Percentiles rank a stretch among this genome's conserved stretches.
These are phyloP conservation scores for Ceramica pisi DNA, from an alignment of 2,888 invertebrate genomes.

Conservation along the genomic window DNA sequence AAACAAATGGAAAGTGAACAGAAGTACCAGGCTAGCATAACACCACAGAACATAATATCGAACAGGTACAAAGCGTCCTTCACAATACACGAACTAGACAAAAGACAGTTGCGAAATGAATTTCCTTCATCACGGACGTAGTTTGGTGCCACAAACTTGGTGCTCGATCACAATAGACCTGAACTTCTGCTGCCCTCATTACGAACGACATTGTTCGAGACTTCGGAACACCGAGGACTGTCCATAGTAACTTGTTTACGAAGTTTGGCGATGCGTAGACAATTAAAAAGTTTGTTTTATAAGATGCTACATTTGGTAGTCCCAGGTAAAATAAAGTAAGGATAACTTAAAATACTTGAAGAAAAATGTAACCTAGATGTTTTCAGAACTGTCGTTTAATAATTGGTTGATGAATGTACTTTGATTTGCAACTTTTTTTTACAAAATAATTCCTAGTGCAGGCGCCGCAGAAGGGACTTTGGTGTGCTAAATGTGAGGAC, in stretches of 20 bases:
- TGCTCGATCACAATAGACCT: slow-evolving; percentile 51
- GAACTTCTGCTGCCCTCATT: slow-evolving; percentile 60
- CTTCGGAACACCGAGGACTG: slow-evolving; percentile 45
- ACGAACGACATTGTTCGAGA: slow-evolving; percentile 48
- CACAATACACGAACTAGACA: slow-evolving; percentile 60
- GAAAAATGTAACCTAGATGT: background rate
- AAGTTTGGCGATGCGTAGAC: slow-evolving; percentile 46
- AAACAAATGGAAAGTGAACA: slow-evolving; percentile 25
- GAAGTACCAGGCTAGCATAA: slow-evolving; percentile 46
- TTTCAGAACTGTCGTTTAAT: no score
- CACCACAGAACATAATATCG: slow-evolving; percentile 15
- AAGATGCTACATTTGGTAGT: slow-evolving; percentile 12
- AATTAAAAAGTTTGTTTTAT: slow-evolving; percentile 51
- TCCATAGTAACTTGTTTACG: slow-evolving; percentile 38
- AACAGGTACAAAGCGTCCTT: slow-evolving; percentile 52
- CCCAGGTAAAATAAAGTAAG: slow-evolving; percentile 5
- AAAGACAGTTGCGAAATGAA: slow-evolving; percentile 56
- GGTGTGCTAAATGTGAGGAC: no score
- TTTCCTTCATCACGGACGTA: slow-evolving; percentile 46
- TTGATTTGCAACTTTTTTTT: no score
- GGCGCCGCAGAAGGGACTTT: no score
- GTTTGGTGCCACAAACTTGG: slow-evolving; percentile 57
- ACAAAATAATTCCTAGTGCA: no score
- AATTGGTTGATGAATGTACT: no score
- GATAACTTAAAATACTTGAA: background rate